phyloP scores from a whole-genome alignment of 2,797 vertebrate species.

The Pseudotriccus pelzelni region DNA sequence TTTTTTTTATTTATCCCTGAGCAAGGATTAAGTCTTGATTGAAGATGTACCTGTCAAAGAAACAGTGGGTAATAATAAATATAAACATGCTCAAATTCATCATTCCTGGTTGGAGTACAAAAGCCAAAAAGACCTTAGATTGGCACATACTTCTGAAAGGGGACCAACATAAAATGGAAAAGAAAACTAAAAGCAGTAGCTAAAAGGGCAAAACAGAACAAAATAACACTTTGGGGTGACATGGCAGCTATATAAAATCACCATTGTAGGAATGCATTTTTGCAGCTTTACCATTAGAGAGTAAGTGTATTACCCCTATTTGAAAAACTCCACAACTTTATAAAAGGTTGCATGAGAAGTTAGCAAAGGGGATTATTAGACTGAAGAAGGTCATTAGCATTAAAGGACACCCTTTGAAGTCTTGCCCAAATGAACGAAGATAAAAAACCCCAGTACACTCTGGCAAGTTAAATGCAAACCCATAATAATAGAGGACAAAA shows the following conservation, averaged over 20 bases:
- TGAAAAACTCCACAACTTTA: not conserved
- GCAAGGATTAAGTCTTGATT: not conserved
- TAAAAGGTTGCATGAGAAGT: not conserved
- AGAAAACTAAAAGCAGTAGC: not conserved
- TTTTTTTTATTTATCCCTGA: not conserved
- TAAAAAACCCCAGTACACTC: not conserved
- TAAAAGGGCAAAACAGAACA: not conserved
- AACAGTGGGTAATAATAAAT: not conserved
- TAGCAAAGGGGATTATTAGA: not conserved
- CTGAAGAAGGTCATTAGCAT: conserved; percentile 8
- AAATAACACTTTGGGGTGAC: not conserved
- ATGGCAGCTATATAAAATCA: not conserved
- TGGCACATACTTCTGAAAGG: not conserved
- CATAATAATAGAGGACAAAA: conserved; percentile 43
- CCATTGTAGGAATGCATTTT: not conserved
- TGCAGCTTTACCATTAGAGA: not conserved
- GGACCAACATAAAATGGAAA: not conserved
- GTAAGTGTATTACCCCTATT: not conserved
- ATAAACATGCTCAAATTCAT: not conserved
- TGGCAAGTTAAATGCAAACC: conserved; percentile 52
- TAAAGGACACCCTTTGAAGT: conserved; percentile 46
- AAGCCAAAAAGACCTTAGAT: not conserved
- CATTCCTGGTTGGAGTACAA: not conserved
- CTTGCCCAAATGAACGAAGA: conserved; percentile 22
- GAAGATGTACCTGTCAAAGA: not conserved